Percentiles rank a stretch among this genome's conserved stretches.
Evolutionary conservation across 2,888 invertebrate genomes (phyloP).

Genomic region (Melieria omissa): DNA sequence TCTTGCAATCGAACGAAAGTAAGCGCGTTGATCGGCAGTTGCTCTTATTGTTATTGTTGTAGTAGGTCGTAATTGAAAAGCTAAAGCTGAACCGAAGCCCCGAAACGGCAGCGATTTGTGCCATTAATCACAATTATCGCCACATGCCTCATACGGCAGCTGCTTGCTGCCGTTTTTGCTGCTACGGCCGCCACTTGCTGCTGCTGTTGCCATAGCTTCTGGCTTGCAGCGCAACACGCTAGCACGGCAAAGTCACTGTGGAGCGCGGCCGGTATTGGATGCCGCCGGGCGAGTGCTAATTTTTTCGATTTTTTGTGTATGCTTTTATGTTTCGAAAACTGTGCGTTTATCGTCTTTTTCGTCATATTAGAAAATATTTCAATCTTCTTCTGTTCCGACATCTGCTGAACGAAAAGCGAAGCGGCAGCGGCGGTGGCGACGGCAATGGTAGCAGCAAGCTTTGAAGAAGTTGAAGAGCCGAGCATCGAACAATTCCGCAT

Average conservation of each 20-base stretch:
- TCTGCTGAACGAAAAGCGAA: too few relatives aligned
- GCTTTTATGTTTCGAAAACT: not conserved
- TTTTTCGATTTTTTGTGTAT: slow-evolving; percentile 2
- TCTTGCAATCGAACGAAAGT: too few relatives aligned
- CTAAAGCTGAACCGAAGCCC: not conserved
- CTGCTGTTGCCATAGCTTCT: not conserved
- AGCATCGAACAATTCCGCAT: not conserved
- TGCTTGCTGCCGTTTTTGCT: not conserved
- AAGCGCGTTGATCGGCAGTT: too few relatives aligned
- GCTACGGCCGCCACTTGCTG: not conserved
- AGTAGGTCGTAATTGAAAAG: slow-evolving; percentile 25
- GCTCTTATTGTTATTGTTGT: too few relatives aligned
- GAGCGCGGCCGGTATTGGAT: slow-evolving; percentile 28
- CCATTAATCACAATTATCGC: slow-evolving; percentile 65
- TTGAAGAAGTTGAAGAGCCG: too few relatives aligned
- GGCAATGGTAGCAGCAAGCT: too few relatives aligned
- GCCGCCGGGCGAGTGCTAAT: slow-evolving; percentile 19
- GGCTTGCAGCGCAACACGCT: not conserved
- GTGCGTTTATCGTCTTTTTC: too few relatives aligned
- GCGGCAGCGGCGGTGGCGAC: too few relatives aligned
- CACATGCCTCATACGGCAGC: slow-evolving; percentile 48
- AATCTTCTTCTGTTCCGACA: too few relatives aligned
- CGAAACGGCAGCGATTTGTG: slow-evolving; percentile 49
- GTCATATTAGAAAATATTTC: too few relatives aligned
- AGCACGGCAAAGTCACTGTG: not conserved